Evolutionary conservation across 2,888 invertebrate species (phyloP).

Genomic region (Criorhina ranunculi): DNA sequence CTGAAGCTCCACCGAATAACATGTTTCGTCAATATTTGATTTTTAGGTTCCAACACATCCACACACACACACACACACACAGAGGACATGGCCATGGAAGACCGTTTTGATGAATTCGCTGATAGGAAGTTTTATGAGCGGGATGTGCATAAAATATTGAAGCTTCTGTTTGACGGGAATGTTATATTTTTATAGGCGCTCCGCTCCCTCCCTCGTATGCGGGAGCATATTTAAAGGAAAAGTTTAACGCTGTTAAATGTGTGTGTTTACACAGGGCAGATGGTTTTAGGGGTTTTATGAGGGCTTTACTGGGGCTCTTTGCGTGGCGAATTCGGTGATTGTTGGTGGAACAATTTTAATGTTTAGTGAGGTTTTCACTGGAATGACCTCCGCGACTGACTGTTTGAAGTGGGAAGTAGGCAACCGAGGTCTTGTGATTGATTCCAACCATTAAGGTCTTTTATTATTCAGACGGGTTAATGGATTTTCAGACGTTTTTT

Average conservation of each 20-base stretch:
- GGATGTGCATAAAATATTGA: slow-evolving; percentile 66
- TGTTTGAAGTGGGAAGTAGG: neutral
- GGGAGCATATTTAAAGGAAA: slow-evolving; percentile 13
- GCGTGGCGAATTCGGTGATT: neutral
- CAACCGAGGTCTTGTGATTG: slow-evolving; percentile 53
- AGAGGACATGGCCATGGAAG: neutral
- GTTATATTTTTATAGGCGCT: slow-evolving; percentile 68
- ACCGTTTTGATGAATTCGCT: slow-evolving; percentile 48
- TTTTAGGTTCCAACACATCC: slow-evolving; percentile 28
- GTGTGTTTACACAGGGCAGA: slow-evolving; percentile 65
- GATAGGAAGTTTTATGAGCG: slow-evolving; percentile 52
- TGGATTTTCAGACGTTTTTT: slow-evolving; percentile 65
- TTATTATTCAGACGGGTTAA: slow-evolving; percentile 72
- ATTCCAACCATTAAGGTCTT: slow-evolving; percentile 64
- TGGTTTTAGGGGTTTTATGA: slow-evolving; percentile 50
- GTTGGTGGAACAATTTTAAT: slow-evolving; percentile 15
- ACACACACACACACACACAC: neutral
- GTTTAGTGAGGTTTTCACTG: neutral
- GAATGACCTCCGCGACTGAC: slow-evolving; percentile 19
- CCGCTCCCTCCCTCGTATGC: neutral
- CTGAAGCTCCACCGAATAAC: slow-evolving; percentile 54
- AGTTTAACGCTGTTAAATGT: slow-evolving; percentile 48
- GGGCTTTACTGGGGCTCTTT: neutral
- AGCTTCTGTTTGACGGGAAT: slow-evolving; percentile 49
- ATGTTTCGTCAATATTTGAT: slow-evolving; percentile 75